Evolutionary conservation across 35 echinoderm and acorn worm species (phyloP), one percentile per base, ranked within the genome.

Genomic region (Apostichopus japonicus): DNA sequence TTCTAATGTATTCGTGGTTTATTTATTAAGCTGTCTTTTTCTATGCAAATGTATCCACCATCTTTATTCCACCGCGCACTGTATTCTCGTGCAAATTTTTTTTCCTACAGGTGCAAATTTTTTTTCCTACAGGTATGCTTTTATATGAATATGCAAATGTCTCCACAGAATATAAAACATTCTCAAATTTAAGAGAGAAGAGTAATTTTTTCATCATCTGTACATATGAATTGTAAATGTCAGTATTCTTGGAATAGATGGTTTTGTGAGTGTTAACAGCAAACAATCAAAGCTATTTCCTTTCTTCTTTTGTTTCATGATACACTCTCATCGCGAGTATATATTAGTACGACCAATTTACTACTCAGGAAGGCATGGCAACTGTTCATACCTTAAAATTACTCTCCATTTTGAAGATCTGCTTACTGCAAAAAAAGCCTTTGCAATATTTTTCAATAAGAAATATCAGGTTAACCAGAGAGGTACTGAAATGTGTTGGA

Each of bases 171-270:
- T 21, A 23, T 75, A 21, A 75, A 75, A 75, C 71, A 75, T 75
- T 75, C 22, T 75, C 16, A 61, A 61, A 10, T 1, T 61, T 61
- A 13, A 10, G 7, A 61, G 33, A 44, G 33, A 44, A 67, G 19
- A 67, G 11, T 75, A 75, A 75, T 23, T 19, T 75, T 23, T 19
- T 23, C n/a, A 19, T 21, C 8, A 75, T 21, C 14, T 75, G 71
- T 75, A 75, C 33, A 67, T 67, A 19, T 67, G 19, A 67, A 67
- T 67, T 67, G 63, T 67, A 75, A 75, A 75, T 75, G 71, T 75
- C 15, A 21, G 16, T n/a, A n/a, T 73, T n/a, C 21, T 73, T 73
- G 11, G 71, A 75, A 75, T 75, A 75, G 21, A 75, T 75, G 16
- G 71, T 75, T 75, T 75, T 75, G 71, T 75, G 71, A 75, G 17